phyloP scores from a whole-genome alignment of 1,140 invertebrate genomes.

The Tetramorium simillimum region DNA sequence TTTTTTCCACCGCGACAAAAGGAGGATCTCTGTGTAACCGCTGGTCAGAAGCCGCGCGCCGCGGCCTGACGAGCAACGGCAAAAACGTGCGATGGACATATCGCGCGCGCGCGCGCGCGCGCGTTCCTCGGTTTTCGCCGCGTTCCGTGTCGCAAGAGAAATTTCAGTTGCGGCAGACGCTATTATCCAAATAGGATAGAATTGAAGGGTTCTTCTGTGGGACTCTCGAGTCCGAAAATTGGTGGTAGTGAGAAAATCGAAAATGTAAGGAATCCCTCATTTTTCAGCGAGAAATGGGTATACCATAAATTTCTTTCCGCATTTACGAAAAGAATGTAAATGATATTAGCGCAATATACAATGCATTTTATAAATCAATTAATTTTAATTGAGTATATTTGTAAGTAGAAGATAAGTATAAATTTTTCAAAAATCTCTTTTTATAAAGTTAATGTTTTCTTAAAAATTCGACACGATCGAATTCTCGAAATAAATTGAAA shows the following conservation, averaged over 20 bases:
- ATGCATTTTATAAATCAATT: not conserved
- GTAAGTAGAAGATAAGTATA: not conserved
- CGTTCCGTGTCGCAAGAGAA: constrained; percentile 46
- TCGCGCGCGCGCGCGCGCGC: constrained; percentile 13
- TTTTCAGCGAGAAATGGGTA: not conserved
- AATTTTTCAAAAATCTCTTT: not conserved
- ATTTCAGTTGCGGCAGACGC: constrained; percentile 51
- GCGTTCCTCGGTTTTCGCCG: constrained; percentile 20
- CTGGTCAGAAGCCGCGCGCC: constrained; percentile 80
- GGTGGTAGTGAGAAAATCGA: not conserved
- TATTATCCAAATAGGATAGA: constrained; percentile 45
- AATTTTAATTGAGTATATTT: not conserved
- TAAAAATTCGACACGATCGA: not conserved
- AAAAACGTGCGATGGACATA: constrained; percentile 55
- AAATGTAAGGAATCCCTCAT: not conserved
- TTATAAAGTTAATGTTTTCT: not conserved
- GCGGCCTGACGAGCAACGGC: constrained; percentile 45
- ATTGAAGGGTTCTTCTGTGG: not conserved
- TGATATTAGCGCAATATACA: not conserved
- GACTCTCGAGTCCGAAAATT: constrained; percentile 15
- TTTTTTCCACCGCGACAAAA: constrained; percentile 81
- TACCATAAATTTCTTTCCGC: not conserved
- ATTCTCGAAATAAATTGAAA: not conserved
- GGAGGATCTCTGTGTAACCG: constrained; percentile 81
- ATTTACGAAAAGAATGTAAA: not conserved